Conservation (phyloP, 2,888 invertebrate genomes). For the Sarcophaga variegata region DNA sequence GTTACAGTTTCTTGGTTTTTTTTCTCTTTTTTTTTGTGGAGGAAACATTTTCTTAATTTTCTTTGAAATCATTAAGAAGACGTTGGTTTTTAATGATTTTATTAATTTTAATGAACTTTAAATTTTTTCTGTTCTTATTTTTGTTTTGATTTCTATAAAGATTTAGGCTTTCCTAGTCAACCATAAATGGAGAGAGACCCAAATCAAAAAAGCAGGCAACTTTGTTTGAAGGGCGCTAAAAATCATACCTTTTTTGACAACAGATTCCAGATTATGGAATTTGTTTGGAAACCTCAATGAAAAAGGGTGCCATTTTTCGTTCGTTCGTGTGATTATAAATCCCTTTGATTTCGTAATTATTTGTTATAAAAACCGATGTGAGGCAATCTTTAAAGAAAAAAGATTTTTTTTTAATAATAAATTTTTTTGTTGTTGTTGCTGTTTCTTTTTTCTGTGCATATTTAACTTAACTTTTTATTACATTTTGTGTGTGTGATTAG, state of each 20-base stretch:
- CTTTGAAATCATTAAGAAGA: slow-evolving; percentile 54
- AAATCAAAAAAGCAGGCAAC: slow-evolving; percentile 42
- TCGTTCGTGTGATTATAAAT: background rate
- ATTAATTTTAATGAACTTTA: slow-evolving; percentile 33
- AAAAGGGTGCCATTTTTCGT: background rate
- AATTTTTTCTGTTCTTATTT: background rate
- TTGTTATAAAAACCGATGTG: background rate
- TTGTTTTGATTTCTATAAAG: slow-evolving; percentile 32
- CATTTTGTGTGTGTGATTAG: too few relatives aligned
- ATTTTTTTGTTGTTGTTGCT: background rate
- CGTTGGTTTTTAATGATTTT: background rate
- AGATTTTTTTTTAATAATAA: slow-evolving; percentile 16
- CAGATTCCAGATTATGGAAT: slow-evolving; percentile 29
- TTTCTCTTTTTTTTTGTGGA: background rate
- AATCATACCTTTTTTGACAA: slow-evolving; percentile 60
- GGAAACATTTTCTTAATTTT: slow-evolving; percentile 26
- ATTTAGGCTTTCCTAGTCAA: slow-evolving; percentile 18
- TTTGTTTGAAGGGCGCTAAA: slow-evolving; percentile 62
- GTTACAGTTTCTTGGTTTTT: slow-evolving; percentile 48
- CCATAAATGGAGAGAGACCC: slow-evolving; percentile 35
- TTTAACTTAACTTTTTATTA: too few relatives aligned
- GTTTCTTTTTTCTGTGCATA: too few relatives aligned
- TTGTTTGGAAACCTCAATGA: background rate
- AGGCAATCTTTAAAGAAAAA: slow-evolving; percentile 19
- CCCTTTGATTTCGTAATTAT: too few relatives aligned